Evolutionary conservation across 2,797 vertebrate species (phyloP).

Genomic region (Pipistrellus nathusii): DNA sequence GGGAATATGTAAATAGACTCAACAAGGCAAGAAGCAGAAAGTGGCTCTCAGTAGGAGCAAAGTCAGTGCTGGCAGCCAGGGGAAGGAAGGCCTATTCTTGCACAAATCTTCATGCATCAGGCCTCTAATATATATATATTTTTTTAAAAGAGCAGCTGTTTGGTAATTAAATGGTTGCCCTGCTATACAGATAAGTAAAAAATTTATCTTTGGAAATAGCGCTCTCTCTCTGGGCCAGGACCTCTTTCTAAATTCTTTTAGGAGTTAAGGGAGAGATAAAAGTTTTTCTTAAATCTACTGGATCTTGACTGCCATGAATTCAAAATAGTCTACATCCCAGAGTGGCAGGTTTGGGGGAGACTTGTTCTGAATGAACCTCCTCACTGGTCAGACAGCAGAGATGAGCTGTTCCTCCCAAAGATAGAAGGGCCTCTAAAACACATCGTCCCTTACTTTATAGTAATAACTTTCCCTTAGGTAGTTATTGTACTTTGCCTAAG

Average conservation of each 20-base stretch:
- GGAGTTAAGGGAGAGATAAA: not conserved
- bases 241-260: not conserved
- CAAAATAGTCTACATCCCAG: not conserved
- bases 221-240: not conserved
- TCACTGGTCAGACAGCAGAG: not conserved
- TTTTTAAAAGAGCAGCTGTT: not conserved
- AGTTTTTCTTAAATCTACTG: not conserved
- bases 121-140: no score
- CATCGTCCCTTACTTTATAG: not conserved
- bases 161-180: not conserved
- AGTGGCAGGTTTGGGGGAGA: not conserved
- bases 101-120: no score
- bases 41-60: no score
- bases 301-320: not conserved
- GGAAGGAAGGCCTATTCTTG: no score
- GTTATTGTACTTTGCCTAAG: not conserved
- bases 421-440: not conserved
- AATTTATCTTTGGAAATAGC: not conserved
- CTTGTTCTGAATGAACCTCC: not conserved
- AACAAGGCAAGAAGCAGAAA: no score
- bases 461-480: not conserved
- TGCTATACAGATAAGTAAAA: not conserved
- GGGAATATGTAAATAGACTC: no score
- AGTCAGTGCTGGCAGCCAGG: no score
- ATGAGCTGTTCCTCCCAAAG: not conserved